Base-by-base conservation (phyloP, 2,888 invertebrate species). In the Oscheius sp. region DNA sequence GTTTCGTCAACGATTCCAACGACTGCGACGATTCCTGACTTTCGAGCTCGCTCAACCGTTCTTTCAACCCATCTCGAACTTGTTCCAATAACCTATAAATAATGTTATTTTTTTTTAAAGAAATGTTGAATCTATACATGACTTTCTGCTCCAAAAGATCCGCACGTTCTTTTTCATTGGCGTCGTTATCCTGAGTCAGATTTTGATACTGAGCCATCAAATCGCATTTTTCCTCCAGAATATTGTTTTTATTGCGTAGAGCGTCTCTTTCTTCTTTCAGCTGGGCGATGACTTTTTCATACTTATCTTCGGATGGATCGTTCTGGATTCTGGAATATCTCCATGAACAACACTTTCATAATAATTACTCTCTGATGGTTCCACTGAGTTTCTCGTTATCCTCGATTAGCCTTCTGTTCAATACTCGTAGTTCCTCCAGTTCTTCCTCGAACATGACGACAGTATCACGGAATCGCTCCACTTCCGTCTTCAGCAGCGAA, bases 371-470 rank as follows among this genome's bases (percentile, higher is more conserved):
- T 11, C 71, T 70, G 21, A 85, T 32, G 10, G 76, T 77, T 50
- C 65, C 66, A 5, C 73, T 62, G 58, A 85, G 60, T 13, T 66
- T 76, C 2, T 63, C 42, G 55, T 83, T 85, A 71, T 86, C 87
- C 5, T 74, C 74, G 5, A 77, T 32, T 37, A 87, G 70, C 55
- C 59, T 55, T n/a, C 74, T 75, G 73, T 86, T 87, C 9, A 73
- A 50, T 10, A 77, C 81, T 21, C 84, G 58, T 32, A 87, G 59
- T 50, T 76, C 65, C n/a, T 79, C 77, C 63, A 87, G 62, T 48
- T 87, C 85, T 9, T 63, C 73, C 42, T 83, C 82, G 53, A 87
- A 84, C 35, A 78, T 72, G 9, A 73, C 75, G 11, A 86, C 79
- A 1, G 84, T 77, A 11, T 73, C 78, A 29, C 79, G 77, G 76